Evolutionary conservation across 92 coral and sea anemone genomes (phyloP).

Genomic region (Epizoanthus illoricatus): DNA sequence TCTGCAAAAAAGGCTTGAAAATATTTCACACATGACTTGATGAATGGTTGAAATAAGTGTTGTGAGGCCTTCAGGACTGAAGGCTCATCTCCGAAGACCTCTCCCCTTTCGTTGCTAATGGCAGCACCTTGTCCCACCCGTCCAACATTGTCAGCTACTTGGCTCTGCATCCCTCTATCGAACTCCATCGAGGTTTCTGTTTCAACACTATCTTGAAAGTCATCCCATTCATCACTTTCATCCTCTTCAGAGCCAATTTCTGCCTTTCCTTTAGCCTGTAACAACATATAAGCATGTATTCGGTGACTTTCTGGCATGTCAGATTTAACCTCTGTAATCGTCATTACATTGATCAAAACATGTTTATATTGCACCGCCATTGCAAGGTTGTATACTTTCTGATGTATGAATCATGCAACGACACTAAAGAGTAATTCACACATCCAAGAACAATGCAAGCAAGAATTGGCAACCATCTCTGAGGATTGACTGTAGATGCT

Average conservation of each 20-base stretch:
- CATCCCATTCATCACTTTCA: conserved; percentile 63
- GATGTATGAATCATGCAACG: too few relatives aligned
- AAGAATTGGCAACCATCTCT: too few relatives aligned
- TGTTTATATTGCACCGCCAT: too few relatives aligned
- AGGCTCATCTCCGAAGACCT: not conserved
- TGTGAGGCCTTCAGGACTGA: conserved; percentile 27
- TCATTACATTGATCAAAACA: too few relatives aligned
- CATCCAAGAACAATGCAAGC: too few relatives aligned
- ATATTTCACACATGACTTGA: conserved; percentile 75
- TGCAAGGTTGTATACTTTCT: too few relatives aligned
- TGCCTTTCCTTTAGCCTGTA: conserved; percentile 18
- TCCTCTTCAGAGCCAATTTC: conserved; percentile 30
- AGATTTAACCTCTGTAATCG: too few relatives aligned
- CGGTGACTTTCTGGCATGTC: too few relatives aligned
- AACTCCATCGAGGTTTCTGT: conserved; percentile 28
- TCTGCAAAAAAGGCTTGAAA: conserved; percentile 78
- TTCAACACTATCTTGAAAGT: conserved; percentile 36
- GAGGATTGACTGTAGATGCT: too few relatives aligned
- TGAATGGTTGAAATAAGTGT: conserved; percentile 71
- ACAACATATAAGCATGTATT: not conserved
- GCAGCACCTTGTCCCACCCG: not conserved
- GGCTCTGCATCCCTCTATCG: conserved; percentile 21
- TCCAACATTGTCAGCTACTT: not conserved
- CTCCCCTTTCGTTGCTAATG: not conserved
- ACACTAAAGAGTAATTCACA: too few relatives aligned